Evolutionary conservation across 2,888 invertebrate species (phyloP).

Genomic region (Epsilonema sp.): DNA sequence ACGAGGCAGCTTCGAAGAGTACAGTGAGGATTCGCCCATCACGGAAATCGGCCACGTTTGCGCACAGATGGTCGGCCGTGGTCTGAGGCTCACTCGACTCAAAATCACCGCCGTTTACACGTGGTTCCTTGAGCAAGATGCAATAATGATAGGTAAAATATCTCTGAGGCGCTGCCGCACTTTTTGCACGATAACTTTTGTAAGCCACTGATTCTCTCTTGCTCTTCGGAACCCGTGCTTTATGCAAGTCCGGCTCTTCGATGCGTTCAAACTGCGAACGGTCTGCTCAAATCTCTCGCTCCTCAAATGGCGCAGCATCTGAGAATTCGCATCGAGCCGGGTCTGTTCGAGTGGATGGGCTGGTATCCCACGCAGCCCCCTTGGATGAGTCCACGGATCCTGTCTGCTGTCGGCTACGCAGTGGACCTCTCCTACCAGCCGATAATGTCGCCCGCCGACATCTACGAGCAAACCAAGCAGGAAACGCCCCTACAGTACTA

Average conservation of each 20-base stretch:
- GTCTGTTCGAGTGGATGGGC: conserved; percentile 70
- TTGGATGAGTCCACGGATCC: conserved; percentile 45
- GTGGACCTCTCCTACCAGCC: background rate
- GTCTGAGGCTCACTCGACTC: conserved; percentile 36
- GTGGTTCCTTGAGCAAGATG: too few species aligned
- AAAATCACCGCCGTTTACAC: conserved; percentile 52
- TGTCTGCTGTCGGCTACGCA: background rate
- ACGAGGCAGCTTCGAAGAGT: conserved; percentile 41
- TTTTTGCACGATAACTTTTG: too few species aligned
- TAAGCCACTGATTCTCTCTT: too few species aligned
- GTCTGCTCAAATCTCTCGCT: conserved; percentile 29
- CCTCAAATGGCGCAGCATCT: background rate
- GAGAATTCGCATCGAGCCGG: conserved; percentile 57
- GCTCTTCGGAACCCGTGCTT: too few species aligned
- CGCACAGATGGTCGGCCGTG: conserved; percentile 11
- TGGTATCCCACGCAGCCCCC: conserved; percentile 61
- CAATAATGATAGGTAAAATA: too few species aligned
- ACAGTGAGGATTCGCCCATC: conserved; percentile 62
- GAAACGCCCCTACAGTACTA: background rate
- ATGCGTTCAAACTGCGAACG: conserved; percentile 58
- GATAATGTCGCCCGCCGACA: background rate
- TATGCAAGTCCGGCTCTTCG: conserved; percentile 70
- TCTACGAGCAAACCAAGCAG: background rate
- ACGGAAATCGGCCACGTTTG: conserved; percentile 51
- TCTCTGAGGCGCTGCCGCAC: too few species aligned